Base-by-base conservation (phyloP, 1,140 invertebrate genomes). In the Penaeus vannamei region DNA sequence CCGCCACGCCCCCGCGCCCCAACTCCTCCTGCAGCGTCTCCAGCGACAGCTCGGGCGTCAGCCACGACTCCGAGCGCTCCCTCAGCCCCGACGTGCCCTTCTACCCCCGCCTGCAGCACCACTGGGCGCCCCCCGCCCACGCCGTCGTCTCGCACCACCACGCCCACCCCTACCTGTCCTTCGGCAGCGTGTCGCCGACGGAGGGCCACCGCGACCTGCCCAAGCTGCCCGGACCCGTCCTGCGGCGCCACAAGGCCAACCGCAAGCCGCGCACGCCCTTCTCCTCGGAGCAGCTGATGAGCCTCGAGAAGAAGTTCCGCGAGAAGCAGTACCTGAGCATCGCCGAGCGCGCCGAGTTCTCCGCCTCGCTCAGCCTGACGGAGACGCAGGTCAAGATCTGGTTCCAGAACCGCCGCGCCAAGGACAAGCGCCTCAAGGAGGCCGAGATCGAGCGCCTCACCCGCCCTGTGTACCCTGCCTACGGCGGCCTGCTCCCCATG, bases 261-360 rank as follows among this genome's bases (percentile, higher is more conserved):
- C 36, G 84, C 32, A 85, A 85, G 84, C 84, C 84, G 26, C 84
- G 84, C 62, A 85, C 84, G 84, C 84, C 84, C 84, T 85, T 85
- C 84, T 72, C 84, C 17, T 42, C 84, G 10, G 42, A 86, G n/a
- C 69, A 77, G 69, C 72, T 76, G n/a, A n/a, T 62, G 32, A 10
- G 72, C 53, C 72, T 86, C 23, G 69, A 61, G 69, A 77, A 76
- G 85, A 86, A 86, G 72, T 86, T 61, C 72, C 53, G 66, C 8
- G 85, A 86, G 85, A 86, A 86, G 85, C 85, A 79, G 85, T 86
- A 86, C 85, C 85, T 86, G 46, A 86, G 85, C 53, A 86, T 86
- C 66, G 85, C 85, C 46, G 85, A 86, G 72, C 36, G 85, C 26
- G 85, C 85, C 12, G 85, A 86, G 72, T 86, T 86, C 85, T 86